phyloP scores from a whole-genome alignment of 2,797 vertebrate species.

The Tenualosa ilisha region DNA sequence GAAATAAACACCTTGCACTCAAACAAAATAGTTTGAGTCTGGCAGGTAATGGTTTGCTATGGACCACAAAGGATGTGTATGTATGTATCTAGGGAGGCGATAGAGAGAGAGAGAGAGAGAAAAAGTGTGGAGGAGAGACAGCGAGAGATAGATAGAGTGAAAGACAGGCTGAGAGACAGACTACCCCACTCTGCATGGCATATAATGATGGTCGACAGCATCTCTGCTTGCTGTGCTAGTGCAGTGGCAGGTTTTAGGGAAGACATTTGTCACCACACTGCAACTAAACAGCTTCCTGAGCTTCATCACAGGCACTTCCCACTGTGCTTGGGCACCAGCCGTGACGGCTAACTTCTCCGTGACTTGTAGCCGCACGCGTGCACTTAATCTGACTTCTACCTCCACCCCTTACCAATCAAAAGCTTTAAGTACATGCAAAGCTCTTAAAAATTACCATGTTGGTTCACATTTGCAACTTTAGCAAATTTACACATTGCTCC shows the following conservation, averaged over 20 bases:
- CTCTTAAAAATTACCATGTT: background rate
- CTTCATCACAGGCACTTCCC: slow-evolving; percentile 17
- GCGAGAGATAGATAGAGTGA: background rate
- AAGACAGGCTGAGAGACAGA: background rate
- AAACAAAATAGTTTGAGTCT: background rate
- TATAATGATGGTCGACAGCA: slow-evolving; percentile 28
- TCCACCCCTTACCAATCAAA: background rate
- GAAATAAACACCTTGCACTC: background rate
- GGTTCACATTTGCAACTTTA: background rate
- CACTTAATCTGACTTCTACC: slow-evolving; percentile 27
- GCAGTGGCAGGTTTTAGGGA: background rate
- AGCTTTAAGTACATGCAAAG: slow-evolving; percentile 4
- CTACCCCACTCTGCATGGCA: slow-evolving; percentile 17
- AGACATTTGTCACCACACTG: slow-evolving; percentile 33
- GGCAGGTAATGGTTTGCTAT: background rate
- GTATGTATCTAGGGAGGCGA: background rate
- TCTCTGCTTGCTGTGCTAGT: background rate
- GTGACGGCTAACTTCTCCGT: background rate
- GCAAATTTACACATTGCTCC: background rate
- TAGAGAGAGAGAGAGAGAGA: background rate
- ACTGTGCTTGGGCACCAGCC: background rate
- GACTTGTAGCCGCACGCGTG: background rate
- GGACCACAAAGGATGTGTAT: background rate
- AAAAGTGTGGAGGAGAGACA: background rate
- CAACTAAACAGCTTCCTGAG: slow-evolving; percentile 30